phyloP scores from a whole-genome alignment of 2,888 invertebrate species.

The Thymelicus lineola region DNA sequence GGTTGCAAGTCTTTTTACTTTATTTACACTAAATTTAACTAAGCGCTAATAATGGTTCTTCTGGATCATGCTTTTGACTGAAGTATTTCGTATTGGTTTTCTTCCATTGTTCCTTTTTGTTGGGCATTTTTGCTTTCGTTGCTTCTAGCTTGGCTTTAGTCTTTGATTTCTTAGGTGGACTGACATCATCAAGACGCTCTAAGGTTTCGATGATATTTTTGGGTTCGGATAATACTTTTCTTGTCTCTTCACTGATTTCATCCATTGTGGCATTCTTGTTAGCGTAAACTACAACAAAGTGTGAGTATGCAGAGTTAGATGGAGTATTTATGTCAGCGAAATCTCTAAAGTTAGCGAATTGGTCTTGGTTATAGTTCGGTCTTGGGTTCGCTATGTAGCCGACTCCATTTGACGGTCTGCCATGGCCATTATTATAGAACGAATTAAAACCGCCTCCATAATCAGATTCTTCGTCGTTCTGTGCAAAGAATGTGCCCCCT shows the following conservation, averaged over 20 bases:
- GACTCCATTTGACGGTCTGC: conserved; percentile 87
- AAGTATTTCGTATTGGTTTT: conserved; percentile 68
- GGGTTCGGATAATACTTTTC: conserved; percentile 83
- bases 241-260: conserved; percentile 76
- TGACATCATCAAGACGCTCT: conserved; percentile 87
- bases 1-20: conserved; percentile 69
- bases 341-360: conserved; percentile 95
- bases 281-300: conserved; percentile 93
- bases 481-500: conserved; percentile 94
- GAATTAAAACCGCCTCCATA: conserved; percentile 86
- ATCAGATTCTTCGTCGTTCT: conserved; percentile 87
- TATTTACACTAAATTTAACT: conserved; percentile 83
- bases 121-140: conserved; percentile 72
- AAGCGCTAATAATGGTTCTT: conserved; percentile 88
- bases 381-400: conserved; percentile 88
- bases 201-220: conserved; percentile 94
- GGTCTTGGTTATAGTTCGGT: conserved; percentile 91
- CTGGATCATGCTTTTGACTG: conserved; percentile 79
- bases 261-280: conserved; percentile 90
- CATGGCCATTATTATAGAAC: conserved; percentile 89
- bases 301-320: conserved; percentile 91
- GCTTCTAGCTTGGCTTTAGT: conserved; percentile 87
- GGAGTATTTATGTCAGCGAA: conserved; percentile 94
- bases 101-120: conserved; percentile 79
- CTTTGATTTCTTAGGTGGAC: conserved; percentile 82